Evolutionary conservation across 2,797 vertebrate genomes (phyloP).

Genomic region (Thamnophis elegans): DNA sequence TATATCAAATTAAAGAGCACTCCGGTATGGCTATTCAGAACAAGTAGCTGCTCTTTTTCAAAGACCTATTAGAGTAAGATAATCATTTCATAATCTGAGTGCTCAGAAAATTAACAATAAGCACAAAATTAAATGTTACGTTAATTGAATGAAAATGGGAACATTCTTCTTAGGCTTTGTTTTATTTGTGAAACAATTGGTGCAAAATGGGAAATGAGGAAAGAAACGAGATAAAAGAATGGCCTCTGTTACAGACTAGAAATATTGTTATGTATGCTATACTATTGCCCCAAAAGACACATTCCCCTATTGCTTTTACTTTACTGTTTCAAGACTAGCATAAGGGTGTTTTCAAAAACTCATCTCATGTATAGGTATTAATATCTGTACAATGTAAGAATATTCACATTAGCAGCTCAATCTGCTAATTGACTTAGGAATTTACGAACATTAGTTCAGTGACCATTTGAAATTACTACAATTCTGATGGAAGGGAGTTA

Average conservation of each 20-base stretch:
- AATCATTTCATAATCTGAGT: constrained; percentile 41
- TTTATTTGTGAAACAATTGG: constrained; percentile 13
- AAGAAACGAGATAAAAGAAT: background rate
- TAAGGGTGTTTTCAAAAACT: background rate
- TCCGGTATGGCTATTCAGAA: background rate
- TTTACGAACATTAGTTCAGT: background rate
- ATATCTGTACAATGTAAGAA: background rate
- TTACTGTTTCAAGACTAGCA: background rate
- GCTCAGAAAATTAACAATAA: constrained; percentile 52
- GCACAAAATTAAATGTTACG: constrained; percentile 53
- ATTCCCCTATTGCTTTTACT: background rate
- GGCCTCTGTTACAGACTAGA: background rate
- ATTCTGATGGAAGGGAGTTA: background rate
- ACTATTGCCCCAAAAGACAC: background rate
- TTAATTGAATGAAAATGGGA: constrained; percentile 42
- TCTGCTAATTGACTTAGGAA: too few relatives aligned
- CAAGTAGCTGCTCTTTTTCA: background rate
- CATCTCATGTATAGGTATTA: background rate
- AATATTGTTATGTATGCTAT: background rate
- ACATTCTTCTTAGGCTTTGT: background rate
- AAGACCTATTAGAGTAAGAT: constrained; percentile 30
- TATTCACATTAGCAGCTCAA: background rate
- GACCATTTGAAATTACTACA: background rate
- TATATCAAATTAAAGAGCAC: background rate
- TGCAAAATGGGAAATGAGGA: background rate